Percentiles rank a stretch among this genome's conserved stretches.
phyloP scores from a whole-genome alignment of 2,797 vertebrate genomes.

The Sternarchorhynchus goeldii region DNA sequence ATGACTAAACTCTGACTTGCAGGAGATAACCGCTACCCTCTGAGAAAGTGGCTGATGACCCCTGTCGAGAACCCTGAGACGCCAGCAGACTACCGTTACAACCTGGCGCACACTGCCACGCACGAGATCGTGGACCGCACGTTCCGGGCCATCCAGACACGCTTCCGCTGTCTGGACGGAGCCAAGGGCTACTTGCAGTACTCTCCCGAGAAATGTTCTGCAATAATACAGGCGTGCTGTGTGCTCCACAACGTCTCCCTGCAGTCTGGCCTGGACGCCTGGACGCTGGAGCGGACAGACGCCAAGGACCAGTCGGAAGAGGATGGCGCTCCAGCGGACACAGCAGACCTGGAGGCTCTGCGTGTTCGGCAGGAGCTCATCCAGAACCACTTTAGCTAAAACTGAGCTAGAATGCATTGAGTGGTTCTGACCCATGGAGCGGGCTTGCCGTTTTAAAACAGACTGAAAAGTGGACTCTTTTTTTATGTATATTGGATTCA shows the following conservation, averaged over 20 bases:
- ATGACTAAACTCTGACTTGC: constrained; percentile 32
- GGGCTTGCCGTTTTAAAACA: too few relatives aligned
- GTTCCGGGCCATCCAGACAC: constrained; percentile 84
- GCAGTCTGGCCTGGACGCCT: constrained; percentile 88
- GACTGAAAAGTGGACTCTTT: too few relatives aligned
- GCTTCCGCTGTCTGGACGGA: constrained; percentile 92
- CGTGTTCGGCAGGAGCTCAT: constrained; percentile 82
- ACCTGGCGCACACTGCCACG: constrained; percentile 86
- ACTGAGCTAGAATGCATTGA: neutral
- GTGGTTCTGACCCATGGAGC: neutral
- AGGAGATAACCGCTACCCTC: constrained; percentile 88
- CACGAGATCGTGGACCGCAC: constrained; percentile 89
- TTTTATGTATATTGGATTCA: too few relatives aligned
- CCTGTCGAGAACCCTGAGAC: constrained; percentile 84
- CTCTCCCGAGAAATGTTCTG: constrained; percentile 91
- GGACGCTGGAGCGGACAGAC: constrained; percentile 81
- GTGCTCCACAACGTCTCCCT: constrained; percentile 95
- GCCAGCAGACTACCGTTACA: constrained; percentile 86
- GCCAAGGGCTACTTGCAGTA: constrained; percentile 92
- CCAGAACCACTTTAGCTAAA: constrained; percentile 85
- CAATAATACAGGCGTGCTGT: constrained; percentile 93
- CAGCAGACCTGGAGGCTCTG: constrained; percentile 83
- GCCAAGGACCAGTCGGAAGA: constrained; percentile 82
- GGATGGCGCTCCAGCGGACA: constrained; percentile 79
- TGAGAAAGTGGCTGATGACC: constrained; percentile 91